A percentile compares a stretch with the other conserved stretches of the same genome.
Conservation (phyloP, 1,140 invertebrate genomes). For the Hetaerina americana region DNA sequence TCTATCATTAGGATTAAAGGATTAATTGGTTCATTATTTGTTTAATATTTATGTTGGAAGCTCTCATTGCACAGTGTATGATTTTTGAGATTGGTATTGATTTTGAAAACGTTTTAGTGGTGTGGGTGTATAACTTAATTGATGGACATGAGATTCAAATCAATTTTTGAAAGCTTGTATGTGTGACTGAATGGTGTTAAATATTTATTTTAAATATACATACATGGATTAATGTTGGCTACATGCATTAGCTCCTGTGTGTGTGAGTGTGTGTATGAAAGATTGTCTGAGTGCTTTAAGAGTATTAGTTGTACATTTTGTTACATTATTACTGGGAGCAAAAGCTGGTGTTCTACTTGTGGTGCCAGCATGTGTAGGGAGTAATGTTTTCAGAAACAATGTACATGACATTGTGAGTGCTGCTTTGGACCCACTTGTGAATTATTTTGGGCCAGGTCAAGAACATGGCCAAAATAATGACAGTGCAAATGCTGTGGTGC, state of each 20-base stretch:
- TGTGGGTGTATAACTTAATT: neutral
- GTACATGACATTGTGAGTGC: neutral
- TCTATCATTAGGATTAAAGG: neutral
- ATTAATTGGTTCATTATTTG: neutral
- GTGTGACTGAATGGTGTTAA: neutral
- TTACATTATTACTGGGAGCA: neutral
- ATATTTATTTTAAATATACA: conserved; percentile 1
- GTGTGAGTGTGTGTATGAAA: neutral
- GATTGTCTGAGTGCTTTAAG: neutral
- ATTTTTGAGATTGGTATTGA: neutral
- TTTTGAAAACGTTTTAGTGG: neutral
- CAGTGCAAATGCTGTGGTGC: neutral
- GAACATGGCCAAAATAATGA: neutral
- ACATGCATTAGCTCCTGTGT: neutral
- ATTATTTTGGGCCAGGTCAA: neutral
- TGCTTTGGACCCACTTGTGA: neutral
- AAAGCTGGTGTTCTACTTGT: neutral
- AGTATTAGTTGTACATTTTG: neutral
- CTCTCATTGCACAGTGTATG: neutral
- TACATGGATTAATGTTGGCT: neutral
- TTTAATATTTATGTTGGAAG: neutral
- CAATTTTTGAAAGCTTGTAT: neutral
- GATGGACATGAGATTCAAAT: neutral
- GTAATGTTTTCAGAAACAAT: neutral
- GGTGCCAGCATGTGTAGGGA: neutral